Base-by-base conservation (phyloP, 2,113 vertebrate species). In the Labeo catla region DNA sequence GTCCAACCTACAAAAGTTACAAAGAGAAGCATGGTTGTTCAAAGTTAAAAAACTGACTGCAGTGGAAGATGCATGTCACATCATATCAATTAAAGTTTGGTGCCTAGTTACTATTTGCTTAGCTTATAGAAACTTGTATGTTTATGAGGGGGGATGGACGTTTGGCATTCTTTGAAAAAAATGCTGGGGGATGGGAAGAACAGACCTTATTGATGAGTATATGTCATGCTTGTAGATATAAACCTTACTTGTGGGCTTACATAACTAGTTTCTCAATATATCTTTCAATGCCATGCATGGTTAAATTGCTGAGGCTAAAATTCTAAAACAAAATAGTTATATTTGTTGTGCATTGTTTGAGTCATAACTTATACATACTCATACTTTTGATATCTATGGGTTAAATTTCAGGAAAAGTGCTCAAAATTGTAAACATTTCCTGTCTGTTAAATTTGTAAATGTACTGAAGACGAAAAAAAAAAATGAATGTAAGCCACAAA, bases 141-240 rank as follows among this genome's bases (percentile, higher is more conserved):
- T 83, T 49, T 39, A n/a, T 84, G 50, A 72, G 45, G 45, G 54
- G 34, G 36, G 16, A 39, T 77, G 70, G 28, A 83, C 49, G 57
- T 39, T 28, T 76, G 11, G 16, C 57, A 84, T 68, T 81, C 59
- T 84, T 84, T 76, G n/a, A 86, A 63, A 76, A 36, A 57, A 50
- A 72, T 34, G 57, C 49, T 77, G 81, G 81, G 87, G 81, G 80
- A 54, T 77, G 66, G 76, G 49, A 52, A 6, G 13, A 63, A 45
- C n/a, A 47, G 9, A 15, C 70, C 2, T 34, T 45, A 21, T 43
- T 61, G 76, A 12, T 70, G 57, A 23, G 45, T 61, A 59, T 47
- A 66, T 45, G 52, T 52, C 65, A 34, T 65, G 76, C 8, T 78
- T 21, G 66, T 28, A 68, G 19, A 66, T 39, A 28, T 28, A 28